A percentile compares a stretch with the other conserved stretches of the same genome.
phyloP scores from a whole-genome alignment of 1,140 invertebrate genomes.

The Aphidius ervi region DNA sequence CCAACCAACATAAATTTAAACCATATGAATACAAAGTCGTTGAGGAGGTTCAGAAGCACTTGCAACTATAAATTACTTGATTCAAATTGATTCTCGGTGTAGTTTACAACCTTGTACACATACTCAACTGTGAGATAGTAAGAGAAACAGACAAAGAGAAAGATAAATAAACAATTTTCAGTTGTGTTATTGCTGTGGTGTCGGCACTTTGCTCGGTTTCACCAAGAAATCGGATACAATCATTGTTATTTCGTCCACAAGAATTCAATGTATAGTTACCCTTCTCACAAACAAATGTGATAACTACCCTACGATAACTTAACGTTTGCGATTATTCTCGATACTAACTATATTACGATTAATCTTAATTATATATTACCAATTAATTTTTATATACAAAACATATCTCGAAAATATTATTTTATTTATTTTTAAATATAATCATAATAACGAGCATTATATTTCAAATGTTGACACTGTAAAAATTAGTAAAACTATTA shows the following conservation, averaged over 20 bases:
- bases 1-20: constrained; percentile 23
- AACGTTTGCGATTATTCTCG: constrained; percentile 17
- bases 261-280: not conserved
- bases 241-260: not conserved
- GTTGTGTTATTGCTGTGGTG: no score
- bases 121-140: no score
- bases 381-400: constrained; percentile 9
- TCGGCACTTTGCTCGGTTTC: no score
- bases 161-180: no score
- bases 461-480: constrained; percentile 4
- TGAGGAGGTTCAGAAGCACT: constrained; percentile 20
- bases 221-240: no score
- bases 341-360: constrained; percentile 9
- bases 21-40: constrained; percentile 25
- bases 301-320: not conserved
- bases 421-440: constrained; percentile 7
- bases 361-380: constrained; percentile 22
- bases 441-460: not conserved
- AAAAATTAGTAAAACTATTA: constrained; percentile 26
- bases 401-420: constrained; percentile 1
- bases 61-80: constrained; percentile 23
- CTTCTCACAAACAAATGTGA: not conserved
- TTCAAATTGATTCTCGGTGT: constrained; percentile 25
- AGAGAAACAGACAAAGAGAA: no score
- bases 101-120: constrained; percentile 20